Evolutionary conservation across 2,113 vertebrate species (phyloP).

Genomic region (Menura novaehollandiae): DNA sequence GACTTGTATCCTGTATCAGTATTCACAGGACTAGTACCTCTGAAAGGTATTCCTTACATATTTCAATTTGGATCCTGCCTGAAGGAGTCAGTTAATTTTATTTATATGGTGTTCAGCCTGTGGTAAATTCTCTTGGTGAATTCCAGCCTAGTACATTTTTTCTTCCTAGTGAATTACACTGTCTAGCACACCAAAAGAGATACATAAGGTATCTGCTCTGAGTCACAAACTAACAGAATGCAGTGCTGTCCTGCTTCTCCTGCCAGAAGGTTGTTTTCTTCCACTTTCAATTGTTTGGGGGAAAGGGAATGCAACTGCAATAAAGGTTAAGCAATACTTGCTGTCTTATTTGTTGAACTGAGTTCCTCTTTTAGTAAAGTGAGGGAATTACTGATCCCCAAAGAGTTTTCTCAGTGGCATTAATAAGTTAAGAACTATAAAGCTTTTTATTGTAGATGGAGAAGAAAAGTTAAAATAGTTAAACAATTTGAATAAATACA

Average conservation of each 20-base stretch:
- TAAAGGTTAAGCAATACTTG: background rate
- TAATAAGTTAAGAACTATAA: background rate
- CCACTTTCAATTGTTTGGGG: constrained; percentile 8
- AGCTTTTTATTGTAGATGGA: background rate
- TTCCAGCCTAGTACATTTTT: background rate
- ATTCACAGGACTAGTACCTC: background rate
- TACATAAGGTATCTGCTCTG: background rate
- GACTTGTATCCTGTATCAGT: no score
- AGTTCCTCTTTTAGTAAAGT: background rate
- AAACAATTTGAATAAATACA: background rate
- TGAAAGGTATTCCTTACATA: background rate
- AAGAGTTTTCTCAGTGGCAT: background rate
- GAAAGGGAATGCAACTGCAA: background rate
- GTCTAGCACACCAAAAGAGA: background rate
- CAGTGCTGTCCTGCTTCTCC: background rate
- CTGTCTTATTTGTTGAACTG: background rate
- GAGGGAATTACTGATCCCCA: background rate
- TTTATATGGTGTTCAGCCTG: background rate
- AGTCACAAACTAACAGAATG: background rate
- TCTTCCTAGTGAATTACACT: background rate
- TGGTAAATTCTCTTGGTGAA: background rate
- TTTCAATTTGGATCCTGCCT: background rate
- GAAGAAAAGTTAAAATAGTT: background rate
- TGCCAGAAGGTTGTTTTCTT: background rate
- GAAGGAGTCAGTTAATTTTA: background rate